phyloP scores from a whole-genome alignment of 2,797 vertebrate genomes.

The Fratercula arctica region DNA sequence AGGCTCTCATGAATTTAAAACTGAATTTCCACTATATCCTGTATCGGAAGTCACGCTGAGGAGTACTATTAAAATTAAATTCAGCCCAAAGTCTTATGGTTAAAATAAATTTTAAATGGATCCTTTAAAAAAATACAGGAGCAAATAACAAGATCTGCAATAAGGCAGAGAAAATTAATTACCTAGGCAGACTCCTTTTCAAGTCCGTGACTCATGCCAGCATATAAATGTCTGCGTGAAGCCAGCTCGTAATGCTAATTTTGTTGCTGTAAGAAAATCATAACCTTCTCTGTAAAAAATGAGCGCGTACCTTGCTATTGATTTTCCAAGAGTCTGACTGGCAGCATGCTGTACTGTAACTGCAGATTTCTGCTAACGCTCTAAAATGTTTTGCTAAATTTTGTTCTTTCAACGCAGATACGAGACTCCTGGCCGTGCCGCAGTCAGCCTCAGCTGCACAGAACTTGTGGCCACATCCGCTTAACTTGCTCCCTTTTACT shows the following conservation, averaged over 20 bases:
- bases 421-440: neutral
- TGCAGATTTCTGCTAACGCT: neutral
- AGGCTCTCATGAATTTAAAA: neutral
- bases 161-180: conserved; percentile 41
- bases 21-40: neutral
- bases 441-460: neutral
- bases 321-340: conserved; percentile 41
- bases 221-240: conserved; percentile 40
- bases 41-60: neutral
- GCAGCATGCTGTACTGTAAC: neutral
- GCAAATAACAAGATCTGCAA: conserved; percentile 22
- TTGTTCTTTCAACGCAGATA: neutral
- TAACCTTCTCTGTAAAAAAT: conserved; percentile 7
- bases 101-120: neutral
- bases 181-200: conserved; percentile 53
- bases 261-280: conserved; percentile 34
- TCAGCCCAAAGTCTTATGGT: neutral
- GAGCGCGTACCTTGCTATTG: conserved; percentile 10
- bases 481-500: neutral
- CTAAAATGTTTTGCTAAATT: neutral
- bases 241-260: conserved; percentile 42
- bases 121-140: neutral
- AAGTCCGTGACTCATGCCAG: conserved; percentile 63
- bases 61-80: neutral
- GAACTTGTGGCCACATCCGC: neutral